Evolutionary conservation across 2,113 vertebrate genomes (phyloP).

Genomic region (Callipepla squamata): DNA sequence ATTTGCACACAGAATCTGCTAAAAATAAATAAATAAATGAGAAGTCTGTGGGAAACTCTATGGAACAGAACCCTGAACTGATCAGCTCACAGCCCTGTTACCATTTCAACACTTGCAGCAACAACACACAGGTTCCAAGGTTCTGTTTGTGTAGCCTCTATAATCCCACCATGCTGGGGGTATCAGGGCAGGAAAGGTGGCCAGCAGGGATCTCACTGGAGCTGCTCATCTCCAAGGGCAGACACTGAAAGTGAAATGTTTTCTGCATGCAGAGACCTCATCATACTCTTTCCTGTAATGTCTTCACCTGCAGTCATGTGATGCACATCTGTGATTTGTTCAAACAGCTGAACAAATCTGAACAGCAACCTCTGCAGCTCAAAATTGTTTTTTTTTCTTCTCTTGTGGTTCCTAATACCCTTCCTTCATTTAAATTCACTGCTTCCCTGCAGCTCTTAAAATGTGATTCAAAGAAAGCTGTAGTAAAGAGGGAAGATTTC

Average conservation of each 20-base stretch:
- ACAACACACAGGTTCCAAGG: rapidly evolving
- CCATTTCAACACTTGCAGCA: neutral
- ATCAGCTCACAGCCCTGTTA: neutral
- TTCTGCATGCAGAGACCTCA: neutral
- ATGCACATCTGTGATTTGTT: conserved; percentile 1
- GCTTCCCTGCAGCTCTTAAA: neutral
- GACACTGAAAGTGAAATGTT: neutral
- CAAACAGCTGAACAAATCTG: neutral
- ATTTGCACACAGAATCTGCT: neutral
- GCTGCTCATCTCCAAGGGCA: neutral
- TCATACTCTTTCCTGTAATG: neutral
- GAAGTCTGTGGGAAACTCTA: neutral
- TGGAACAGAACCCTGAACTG: neutral
- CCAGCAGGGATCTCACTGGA: neutral
- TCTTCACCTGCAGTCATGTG: neutral
- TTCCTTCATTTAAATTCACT: conserved; percentile 16
- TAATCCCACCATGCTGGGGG: neutral
- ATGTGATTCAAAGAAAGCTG: neutral
- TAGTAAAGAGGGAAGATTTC: neutral
- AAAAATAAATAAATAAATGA: neutral
- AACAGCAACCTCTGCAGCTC: neutral
- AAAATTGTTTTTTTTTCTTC: neutral
- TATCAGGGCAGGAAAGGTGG: neutral
- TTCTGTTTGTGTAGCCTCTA: neutral
- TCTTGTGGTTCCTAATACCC: neutral